Conservation (phyloP, 2,113 vertebrate genomes). For the Hipposideros armiger region DNA sequence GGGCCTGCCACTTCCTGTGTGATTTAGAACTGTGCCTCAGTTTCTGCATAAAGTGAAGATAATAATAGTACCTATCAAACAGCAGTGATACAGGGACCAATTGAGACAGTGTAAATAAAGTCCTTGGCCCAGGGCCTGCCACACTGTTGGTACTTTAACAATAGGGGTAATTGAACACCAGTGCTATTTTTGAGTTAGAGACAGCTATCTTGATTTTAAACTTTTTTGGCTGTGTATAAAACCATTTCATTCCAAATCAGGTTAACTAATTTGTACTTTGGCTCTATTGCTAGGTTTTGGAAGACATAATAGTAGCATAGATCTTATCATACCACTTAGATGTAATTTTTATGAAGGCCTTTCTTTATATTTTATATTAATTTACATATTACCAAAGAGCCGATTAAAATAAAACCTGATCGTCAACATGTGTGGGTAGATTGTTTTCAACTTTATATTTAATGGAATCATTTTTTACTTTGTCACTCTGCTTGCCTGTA, state of each 20-base stretch:
- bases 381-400: not conserved
- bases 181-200: not conserved
- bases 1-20: not conserved
- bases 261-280: not conserved
- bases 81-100: not conserved
- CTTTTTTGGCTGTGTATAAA: not conserved
- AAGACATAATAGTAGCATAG: not conserved
- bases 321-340: not conserved
- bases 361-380: not conserved
- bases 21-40: not conserved
- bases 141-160: not conserved
- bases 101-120: not conserved
- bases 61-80: not conserved
- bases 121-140: not conserved
- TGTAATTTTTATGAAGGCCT: constrained; percentile 21
- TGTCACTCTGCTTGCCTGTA: not conserved
- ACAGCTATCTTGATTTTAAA: not conserved
- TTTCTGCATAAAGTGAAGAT: constrained; percentile 31
- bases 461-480: constrained; percentile 41
- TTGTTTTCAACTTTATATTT: constrained; percentile 39
- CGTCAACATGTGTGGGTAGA: not conserved
- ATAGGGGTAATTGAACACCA: not conserved
- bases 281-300: not conserved
- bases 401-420: not conserved
- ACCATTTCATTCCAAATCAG: not conserved